These are phyloP conservation scores for Tetraodon nigroviridis DNA, from an alignment of 2,113 vertebrate genomes.

Conservation along the genomic window DNA sequence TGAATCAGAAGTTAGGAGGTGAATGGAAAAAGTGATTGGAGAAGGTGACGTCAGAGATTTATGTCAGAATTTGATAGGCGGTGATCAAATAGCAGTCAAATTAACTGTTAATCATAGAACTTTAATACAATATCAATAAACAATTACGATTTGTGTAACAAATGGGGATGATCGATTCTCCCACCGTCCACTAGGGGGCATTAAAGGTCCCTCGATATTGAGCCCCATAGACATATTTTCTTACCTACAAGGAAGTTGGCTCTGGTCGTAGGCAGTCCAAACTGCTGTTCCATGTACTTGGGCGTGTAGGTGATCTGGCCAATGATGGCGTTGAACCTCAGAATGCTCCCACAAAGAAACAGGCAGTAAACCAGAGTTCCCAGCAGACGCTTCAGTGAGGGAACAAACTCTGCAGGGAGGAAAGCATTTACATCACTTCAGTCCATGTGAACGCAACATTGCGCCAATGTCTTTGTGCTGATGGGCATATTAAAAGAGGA, in stretches of 20 bases:
- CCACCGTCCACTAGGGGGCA: too few relatives aligned
- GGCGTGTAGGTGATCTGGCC: slow-evolving; percentile 82
- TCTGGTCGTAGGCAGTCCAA: slow-evolving; percentile 78
- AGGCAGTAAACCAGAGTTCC: slow-evolving; percentile 77
- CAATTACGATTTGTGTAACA: too few relatives aligned
- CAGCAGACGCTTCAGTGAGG: slow-evolving; percentile 80
- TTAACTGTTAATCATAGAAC: too few relatives aligned
- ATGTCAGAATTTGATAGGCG: too few relatives aligned
- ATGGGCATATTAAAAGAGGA: background rate
- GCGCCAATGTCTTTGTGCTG: background rate
- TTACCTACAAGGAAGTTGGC: slow-evolving; percentile 86
- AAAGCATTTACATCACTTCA: background rate
- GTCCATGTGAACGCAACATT: too few relatives aligned
- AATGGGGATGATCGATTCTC: too few relatives aligned
- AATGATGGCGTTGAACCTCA: slow-evolving; percentile 77
- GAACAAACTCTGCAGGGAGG: slow-evolving; percentile 75
- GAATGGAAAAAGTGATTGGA: too few relatives aligned
- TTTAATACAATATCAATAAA: too few relatives aligned
- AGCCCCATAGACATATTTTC: slow-evolving; percentile 6
- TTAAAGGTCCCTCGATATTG: too few relatives aligned
- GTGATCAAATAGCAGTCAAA: too few relatives aligned
- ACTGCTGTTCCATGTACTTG: slow-evolving; percentile 95
- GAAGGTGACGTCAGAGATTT: too few relatives aligned
- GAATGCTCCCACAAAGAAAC: slow-evolving; percentile 65
- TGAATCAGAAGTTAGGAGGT: too few relatives aligned